Evolutionary conservation across 1,140 invertebrate species (phyloP).

Genomic region (Caenorhabditis brenneri): DNA sequence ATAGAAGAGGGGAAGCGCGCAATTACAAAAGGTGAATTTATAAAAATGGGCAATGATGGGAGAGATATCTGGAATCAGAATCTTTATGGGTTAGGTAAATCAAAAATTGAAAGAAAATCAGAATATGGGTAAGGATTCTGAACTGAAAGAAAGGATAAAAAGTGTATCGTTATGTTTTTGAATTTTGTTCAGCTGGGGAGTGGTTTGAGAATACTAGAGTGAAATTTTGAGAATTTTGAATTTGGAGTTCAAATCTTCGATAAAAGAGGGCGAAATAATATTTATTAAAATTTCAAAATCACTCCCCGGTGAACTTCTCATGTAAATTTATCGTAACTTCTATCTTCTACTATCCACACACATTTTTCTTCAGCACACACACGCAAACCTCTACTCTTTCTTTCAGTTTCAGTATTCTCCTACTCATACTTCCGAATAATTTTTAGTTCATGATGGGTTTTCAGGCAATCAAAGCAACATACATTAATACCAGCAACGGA

Average conservation of each 20-base stretch:
- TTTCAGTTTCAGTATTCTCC: constrained; percentile 33
- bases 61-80: neutral
- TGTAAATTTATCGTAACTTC: constrained; percentile 31
- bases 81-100: neutral
- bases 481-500: constrained; percentile 28
- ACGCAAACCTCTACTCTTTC: neutral
- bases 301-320: too few species aligned
- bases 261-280: too few species aligned
- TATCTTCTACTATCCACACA: neutral
- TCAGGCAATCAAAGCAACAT: constrained; percentile 35
- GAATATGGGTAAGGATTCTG: neutral
- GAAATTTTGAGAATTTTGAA: too few species aligned
- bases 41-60: neutral
- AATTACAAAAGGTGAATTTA: neutral
- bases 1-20: neutral
- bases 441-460: neutral
- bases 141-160: neutral
- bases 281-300: too few species aligned
- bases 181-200: too few species aligned
- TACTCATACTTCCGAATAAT: constrained; percentile 62
- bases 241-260: too few species aligned
- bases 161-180: neutral
- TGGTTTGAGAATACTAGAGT: too few species aligned
- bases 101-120: neutral
- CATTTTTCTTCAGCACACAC: neutral